phyloP scores from a whole-genome alignment of 2,888 invertebrate genomes.

The Corythucha ciliata region DNA sequence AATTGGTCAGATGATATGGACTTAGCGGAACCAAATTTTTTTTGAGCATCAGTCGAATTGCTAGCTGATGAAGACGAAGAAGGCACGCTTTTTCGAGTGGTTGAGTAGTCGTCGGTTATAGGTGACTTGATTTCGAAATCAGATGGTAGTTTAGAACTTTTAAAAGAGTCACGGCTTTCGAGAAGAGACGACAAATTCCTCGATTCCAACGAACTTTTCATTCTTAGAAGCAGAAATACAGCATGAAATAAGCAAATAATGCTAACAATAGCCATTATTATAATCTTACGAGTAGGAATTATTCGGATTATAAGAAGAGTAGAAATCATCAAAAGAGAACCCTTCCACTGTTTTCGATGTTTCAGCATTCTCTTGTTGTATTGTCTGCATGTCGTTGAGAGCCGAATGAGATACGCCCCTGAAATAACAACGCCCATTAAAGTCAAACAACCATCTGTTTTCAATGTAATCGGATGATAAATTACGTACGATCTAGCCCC shows the following conservation, averaged over 20 bases:
- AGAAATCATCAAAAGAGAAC: constrained; percentile 45
- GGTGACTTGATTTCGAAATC: constrained; percentile 21
- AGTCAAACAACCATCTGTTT: background rate
- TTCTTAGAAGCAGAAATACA: constrained; percentile 11
- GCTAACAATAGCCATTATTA: background rate
- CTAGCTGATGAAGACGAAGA: constrained; percentile 17
- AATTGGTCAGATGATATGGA: constrained; percentile 96
- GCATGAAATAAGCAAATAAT: constrained; percentile 10
- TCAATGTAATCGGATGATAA: background rate
- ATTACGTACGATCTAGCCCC: constrained; percentile 43
- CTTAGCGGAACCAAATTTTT: constrained; percentile 95
- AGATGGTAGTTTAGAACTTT: constrained; percentile 20
- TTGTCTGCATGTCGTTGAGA: constrained; percentile 77
- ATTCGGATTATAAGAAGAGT: constrained; percentile 44
- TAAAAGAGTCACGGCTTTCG: constrained; percentile 25
- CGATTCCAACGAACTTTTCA: constrained; percentile 25
- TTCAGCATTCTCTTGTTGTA: constrained; percentile 67
- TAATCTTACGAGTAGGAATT: constrained; percentile 46
- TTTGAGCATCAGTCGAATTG: constrained; percentile 65
- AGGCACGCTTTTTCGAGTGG: constrained; percentile 17
- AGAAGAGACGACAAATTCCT: constrained; percentile 20
- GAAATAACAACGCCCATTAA: constrained; percentile 13
- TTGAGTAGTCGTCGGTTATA: constrained; percentile 9
- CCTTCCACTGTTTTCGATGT: constrained; percentile 41
- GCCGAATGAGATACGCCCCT: constrained; percentile 77